A percentile compares a stretch with the other conserved stretches of the same genome.
Evolutionary conservation across 1,140 invertebrate genomes (phyloP).

Genomic region (Pentalonia nigronervosa): DNA sequence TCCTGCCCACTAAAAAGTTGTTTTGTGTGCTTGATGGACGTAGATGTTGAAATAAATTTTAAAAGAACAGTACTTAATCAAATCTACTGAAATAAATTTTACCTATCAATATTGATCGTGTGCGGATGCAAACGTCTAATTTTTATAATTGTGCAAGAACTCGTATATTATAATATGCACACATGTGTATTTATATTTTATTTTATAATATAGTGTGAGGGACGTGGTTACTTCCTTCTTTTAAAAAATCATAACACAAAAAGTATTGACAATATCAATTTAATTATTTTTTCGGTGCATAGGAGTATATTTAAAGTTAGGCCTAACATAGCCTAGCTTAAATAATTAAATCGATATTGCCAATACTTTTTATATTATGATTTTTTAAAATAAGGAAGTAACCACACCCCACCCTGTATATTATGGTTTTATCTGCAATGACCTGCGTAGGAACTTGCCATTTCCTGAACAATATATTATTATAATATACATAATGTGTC

Average conservation of each 20-base stretch:
- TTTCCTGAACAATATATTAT: neutral
- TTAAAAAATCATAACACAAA: constrained; percentile 4
- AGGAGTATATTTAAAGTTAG: neutral
- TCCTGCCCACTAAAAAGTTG: neutral
- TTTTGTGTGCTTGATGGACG: neutral
- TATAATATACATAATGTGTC: neutral
- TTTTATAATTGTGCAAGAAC: neutral
- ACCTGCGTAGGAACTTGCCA: neutral
- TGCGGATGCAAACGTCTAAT: neutral
- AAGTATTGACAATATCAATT: neutral
- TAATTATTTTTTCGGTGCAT: neutral
- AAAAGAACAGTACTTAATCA: neutral
- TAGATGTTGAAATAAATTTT: neutral
- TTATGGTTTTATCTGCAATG: neutral
- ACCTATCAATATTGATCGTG: neutral
- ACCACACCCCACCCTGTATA: too few relatives aligned
- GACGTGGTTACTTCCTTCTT: neutral
- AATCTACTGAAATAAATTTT: neutral
- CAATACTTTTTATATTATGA: too few relatives aligned
- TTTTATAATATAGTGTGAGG: too few relatives aligned
- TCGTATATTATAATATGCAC: neutral
- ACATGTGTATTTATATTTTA: neutral
- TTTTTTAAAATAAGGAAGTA: too few relatives aligned
- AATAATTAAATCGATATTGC: too few relatives aligned
- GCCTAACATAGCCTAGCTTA: neutral